Conservation (phyloP, 2,888 invertebrate species). For the Glaucopsyche alexis region DNA sequence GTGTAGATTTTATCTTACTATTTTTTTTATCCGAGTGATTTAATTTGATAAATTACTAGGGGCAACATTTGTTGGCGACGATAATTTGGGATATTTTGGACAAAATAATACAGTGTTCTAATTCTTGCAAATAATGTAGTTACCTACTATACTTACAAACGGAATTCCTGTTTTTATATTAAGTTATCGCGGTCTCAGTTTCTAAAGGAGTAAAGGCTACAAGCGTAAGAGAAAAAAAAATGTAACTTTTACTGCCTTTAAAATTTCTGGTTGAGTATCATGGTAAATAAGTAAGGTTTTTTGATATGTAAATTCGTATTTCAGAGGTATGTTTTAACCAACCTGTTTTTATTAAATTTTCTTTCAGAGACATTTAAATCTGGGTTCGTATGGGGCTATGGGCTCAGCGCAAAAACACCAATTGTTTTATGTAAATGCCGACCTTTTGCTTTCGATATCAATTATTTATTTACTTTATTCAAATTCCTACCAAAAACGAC, state of each 20-base stretch:
- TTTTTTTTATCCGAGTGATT: conserved; percentile 14
- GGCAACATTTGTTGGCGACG: neutral
- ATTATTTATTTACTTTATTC: conserved; percentile 14
- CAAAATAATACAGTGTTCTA: no score
- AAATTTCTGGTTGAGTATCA: no score
- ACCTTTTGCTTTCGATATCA: neutral
- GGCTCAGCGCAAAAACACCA: neutral
- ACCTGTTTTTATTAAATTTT: neutral
- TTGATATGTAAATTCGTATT: neutral
- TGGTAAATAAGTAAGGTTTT: neutral
- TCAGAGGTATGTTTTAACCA: no score
- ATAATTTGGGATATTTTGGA: no score
- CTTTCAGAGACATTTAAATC: neutral
- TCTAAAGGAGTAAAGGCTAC: no score
- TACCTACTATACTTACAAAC: no score
- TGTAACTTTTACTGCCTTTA: no score
- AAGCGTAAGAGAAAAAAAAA: no score
- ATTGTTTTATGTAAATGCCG: conserved; percentile 24
- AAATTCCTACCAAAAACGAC: neutral
- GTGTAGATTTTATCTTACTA: conserved; percentile 21
- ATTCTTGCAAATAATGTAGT: no score
- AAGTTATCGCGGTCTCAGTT: no score
- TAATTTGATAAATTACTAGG: neutral
- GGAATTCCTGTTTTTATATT: no score
- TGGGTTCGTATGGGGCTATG: neutral